phyloP scores from a whole-genome alignment of 1,140 invertebrate species.

The Drosophila grimshawi region DNA sequence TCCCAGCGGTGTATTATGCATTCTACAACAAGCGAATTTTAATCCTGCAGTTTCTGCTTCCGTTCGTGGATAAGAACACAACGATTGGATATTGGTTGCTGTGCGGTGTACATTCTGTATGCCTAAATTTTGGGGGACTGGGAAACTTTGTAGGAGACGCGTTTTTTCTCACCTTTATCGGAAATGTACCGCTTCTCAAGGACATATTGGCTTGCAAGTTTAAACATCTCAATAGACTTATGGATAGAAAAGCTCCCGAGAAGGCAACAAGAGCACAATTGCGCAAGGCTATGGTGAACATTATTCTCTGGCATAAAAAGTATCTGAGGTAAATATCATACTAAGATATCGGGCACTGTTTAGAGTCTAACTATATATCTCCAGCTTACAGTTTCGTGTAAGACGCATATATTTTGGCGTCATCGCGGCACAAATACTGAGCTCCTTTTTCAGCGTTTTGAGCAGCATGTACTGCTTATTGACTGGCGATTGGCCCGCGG shows the following conservation, averaged over 20 bases:
- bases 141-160: conserved; percentile 40
- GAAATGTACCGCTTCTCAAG: conserved; percentile 27
- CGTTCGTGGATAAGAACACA: conserved; percentile 14
- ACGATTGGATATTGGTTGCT: conserved; percentile 10
- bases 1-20: conserved; percentile 21
- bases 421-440: conserved; percentile 14
- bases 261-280: neutral
- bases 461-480: conserved; percentile 18
- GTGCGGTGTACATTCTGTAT: neutral
- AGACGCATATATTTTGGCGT: conserved; percentile 2
- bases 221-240: conserved; percentile 14
- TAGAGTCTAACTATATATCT: neutral
- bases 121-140: conserved; percentile 18
- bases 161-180: conserved; percentile 31
- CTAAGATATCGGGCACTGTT: neutral
- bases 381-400: conserved; percentile 5
- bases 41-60: conserved; percentile 35
- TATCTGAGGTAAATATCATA: conserved; percentile 24
- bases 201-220: conserved; percentile 33
- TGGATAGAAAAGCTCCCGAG: neutral
- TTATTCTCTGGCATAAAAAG: conserved; percentile 25
- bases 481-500: conserved; percentile 27
- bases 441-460: conserved; percentile 1
- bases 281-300: conserved; percentile 8
- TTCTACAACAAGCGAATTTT: conserved; percentile 26